These are phyloP conservation scores for Linnaemya vulpina DNA, from an alignment of 2,888 invertebrate species.

Conservation along the genomic window DNA sequence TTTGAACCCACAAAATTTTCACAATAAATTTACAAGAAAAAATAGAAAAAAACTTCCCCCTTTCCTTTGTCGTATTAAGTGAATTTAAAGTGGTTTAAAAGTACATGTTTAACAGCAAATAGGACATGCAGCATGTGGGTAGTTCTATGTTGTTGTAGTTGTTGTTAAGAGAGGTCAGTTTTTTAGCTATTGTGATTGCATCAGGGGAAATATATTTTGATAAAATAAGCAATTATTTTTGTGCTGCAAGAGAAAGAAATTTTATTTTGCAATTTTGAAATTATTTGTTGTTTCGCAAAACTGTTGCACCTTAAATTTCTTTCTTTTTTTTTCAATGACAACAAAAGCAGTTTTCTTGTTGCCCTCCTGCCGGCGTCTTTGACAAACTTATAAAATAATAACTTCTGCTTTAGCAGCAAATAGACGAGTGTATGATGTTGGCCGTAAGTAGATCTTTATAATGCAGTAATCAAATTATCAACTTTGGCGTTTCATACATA, in stretches of 20 bases:
- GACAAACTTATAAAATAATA: conserved; percentile 42
- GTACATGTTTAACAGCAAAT: neutral
- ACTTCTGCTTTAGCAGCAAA: conserved; percentile 20
- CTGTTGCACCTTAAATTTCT: neutral
- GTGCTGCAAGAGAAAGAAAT: neutral
- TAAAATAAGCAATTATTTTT: neutral
- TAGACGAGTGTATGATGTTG: neutral
- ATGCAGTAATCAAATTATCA: conserved; percentile 61
- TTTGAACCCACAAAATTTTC: conserved; percentile 29
- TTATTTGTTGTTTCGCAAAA: neutral
- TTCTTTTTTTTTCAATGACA: neutral
- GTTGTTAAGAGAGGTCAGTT: conserved; percentile 61
- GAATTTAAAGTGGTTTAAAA: neutral
- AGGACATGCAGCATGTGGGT: neutral
- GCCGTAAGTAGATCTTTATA: neutral
- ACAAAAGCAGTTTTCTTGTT: conserved; percentile 48
- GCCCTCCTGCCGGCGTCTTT: conserved; percentile 6
- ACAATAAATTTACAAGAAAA: neutral
- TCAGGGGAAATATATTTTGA: neutral
- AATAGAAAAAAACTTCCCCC: conserved; percentile 15
- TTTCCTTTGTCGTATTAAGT: neutral
- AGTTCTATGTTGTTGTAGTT: neutral
- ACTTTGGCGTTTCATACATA: neutral
- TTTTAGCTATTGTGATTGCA: conserved; percentile 14
- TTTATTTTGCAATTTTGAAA: no score